Percentiles rank a stretch among this genome's conserved stretches.
Evolutionary conservation across 1,140 invertebrate species (phyloP).

Genomic region (Drosophila yakuba): DNA sequence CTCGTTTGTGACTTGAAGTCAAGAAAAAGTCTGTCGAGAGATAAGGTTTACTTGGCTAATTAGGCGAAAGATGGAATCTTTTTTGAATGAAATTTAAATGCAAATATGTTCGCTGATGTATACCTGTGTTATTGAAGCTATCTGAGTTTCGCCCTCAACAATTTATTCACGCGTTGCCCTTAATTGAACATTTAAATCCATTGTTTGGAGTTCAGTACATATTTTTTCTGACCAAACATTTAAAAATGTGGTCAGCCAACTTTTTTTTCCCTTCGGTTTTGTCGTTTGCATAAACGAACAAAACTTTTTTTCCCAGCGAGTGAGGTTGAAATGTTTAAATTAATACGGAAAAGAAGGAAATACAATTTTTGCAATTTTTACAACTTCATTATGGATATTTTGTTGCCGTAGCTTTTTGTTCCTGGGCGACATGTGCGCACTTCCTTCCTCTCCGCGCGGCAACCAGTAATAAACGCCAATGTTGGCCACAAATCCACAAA

Average conservation of each 20-base stretch:
- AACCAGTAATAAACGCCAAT: conserved; percentile 55
- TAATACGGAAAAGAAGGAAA: conserved; percentile 59
- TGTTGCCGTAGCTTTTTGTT: conserved; percentile 27
- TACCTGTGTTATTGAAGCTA: background rate
- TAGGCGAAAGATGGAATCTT: conserved; percentile 2
- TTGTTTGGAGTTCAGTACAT: conserved; percentile 39
- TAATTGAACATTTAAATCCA: conserved; percentile 49
- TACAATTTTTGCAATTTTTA: conserved; percentile 76
- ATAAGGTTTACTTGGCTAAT: conserved; percentile 34
- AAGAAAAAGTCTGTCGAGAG: conserved; percentile 11
- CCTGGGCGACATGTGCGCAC: conserved; percentile 59
- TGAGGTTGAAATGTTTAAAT: conserved; percentile 51
- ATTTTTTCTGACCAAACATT: conserved; percentile 55
- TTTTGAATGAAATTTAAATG: conserved; percentile 5
- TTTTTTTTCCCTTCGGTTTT: conserved; percentile 18
- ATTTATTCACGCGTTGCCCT: conserved; percentile 22
- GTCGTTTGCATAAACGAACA: conserved; percentile 46
- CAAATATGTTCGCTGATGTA: background rate
- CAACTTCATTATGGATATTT: conserved; percentile 76
- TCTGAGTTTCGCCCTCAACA: conserved; percentile 1
- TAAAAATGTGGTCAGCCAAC: conserved; percentile 54
- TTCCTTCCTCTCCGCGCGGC: conserved; percentile 24
- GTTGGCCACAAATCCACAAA: conserved; percentile 70
- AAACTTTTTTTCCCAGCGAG: conserved; percentile 35
- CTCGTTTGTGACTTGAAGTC: conserved; percentile 55